Evolutionary conservation across 2,113 vertebrate genomes (phyloP).

Genomic region (Callionymus lyra): DNA sequence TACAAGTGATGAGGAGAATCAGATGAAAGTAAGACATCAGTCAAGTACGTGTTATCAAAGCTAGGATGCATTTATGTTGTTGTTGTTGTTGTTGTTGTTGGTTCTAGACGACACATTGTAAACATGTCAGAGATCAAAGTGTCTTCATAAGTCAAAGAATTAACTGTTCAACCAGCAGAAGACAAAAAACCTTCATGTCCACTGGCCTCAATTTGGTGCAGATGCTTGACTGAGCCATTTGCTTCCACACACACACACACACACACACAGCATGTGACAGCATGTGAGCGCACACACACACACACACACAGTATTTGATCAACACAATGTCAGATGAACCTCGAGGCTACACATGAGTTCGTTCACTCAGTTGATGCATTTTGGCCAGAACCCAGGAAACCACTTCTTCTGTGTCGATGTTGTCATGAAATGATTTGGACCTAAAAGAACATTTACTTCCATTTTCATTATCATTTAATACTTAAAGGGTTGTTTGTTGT

Average conservation of each 20-base stretch:
- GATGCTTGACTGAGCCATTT: not conserved
- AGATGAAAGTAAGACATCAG: too few relatives aligned
- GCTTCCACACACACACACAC: not conserved
- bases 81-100: too few relatives aligned
- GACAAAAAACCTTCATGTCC: slow-evolving; percentile 10
- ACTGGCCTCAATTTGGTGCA: slow-evolving; percentile 5
- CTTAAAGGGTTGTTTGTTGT: too few relatives aligned
- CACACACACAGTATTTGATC: slow-evolving; percentile 1
- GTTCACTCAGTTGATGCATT: not conserved
- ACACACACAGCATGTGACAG: slow-evolving; percentile 18
- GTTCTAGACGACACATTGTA: too few relatives aligned
- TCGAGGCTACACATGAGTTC: slow-evolving; percentile 6
- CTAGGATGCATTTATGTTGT: too few relatives aligned
- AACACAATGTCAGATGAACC: slow-evolving; percentile 15
- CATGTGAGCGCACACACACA: slow-evolving; percentile 21
- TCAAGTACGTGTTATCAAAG: too few relatives aligned
- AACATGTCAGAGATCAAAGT: not conserved
- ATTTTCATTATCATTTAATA: too few relatives aligned
- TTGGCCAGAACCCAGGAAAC: too few relatives aligned
- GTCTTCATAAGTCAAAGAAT: not conserved
- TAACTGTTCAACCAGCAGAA: not conserved
- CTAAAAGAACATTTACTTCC: too few relatives aligned
- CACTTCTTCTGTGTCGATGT: too few relatives aligned
- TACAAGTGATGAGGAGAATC: too few relatives aligned
- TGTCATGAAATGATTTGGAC: too few relatives aligned